Evolutionary conservation across 2,888 invertebrate genomes (phyloP), one percentile per base, ranked within the genome.

Genomic region (Xestia rhomboidea): DNA sequence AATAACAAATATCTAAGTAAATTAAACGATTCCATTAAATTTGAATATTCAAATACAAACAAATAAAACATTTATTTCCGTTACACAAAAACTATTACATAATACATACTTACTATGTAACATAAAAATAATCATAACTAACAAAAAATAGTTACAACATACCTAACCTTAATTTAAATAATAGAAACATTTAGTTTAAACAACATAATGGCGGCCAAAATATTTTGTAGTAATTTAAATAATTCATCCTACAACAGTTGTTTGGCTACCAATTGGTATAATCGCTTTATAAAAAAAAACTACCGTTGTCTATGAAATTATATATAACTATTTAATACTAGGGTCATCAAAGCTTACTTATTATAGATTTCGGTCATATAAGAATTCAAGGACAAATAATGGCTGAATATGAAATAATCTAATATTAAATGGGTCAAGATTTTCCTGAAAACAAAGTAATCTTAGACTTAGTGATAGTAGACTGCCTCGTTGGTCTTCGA

Each of bases 241-340:
- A 91, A 92, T 90, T 88, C 84, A 83, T 79, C 76, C 79, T 81
- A 83, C 87, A 85, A 89, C 86, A 83, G 87, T 87, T 84, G 87
- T 84, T 79, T 81, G 82, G 78, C 71, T 60, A 80, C 84, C 85
- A 87, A 86, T 88, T 86, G 77, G 69, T 82, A 79, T 92, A 92
- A 93, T 93, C 85, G 93, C 92, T 92, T 93, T 90, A 91, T 91
- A 87, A 89, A 88, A 88, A 89, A 87, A 86, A 88, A 86, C 74
- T 82, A 83, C 83, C 79, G 84, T 89, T 92, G 90, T 92, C 89
- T 90, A 85, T 88, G 85, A 72, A 81, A 79, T 75, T 80, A 49
- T 72, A 49, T 72, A 74, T 75, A 83, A 81, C 73, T 81, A 63
- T 78, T 76, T 71, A 60, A 60, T 57, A 66, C 38, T 71, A 84